Evolutionary conservation across 2,888 invertebrate genomes (phyloP), one percentile per base, ranked within the genome.

Genomic region (Stegophylla sp.): DNA sequence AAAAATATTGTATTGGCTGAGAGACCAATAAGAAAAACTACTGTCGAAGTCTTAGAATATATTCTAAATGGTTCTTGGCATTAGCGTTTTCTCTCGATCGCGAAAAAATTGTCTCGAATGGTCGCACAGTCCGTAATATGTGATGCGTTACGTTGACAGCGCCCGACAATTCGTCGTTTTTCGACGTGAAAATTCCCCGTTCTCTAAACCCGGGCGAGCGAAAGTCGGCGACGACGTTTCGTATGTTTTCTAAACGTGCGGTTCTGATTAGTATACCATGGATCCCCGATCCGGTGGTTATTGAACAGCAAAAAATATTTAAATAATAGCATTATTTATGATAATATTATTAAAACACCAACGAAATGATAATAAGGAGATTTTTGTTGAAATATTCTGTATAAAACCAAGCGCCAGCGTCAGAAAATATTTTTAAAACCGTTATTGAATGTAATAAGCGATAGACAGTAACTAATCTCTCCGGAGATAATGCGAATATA

Each of bases 41-140:
- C 45, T n/a, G 59, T 26, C 43, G 28, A n/a, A 28, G 48, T 43
- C 34, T 28, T 34, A 61, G n/a, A 28, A 45, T 45, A 59, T 63
- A 63, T 74, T 74, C 13, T 45, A 61, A 59, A 73, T 45, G 26
- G 23, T 73, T 73, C 43, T 59, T 59, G 74, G 61, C 73, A 74
- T 20, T 9, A 2, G n/a, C 17, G 17, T 17, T 73, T 43, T n/a
- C 20, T 5, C 20, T 72, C n/a, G 51, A 28, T 59, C 43, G 43
- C 43, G 34, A 34, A 34, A 15, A 72, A 72, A 72, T 43, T 26
- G 56, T 72, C 43, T n/a, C 12, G n/a, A n/a, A n/a, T n/a, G n/a
- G n/a, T n/a, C n/a, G n/a, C n/a, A n/a, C n/a, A n/a, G n/a, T n/a
- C n/a, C n/a, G n/a, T n/a, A n/a, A n/a, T n/a, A n/a, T n/a, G n/a